Evolutionary conservation across 2,888 invertebrate genomes (phyloP), one percentile per base, ranked within the genome.

Genomic region (Crossocerus cetratus): DNA sequence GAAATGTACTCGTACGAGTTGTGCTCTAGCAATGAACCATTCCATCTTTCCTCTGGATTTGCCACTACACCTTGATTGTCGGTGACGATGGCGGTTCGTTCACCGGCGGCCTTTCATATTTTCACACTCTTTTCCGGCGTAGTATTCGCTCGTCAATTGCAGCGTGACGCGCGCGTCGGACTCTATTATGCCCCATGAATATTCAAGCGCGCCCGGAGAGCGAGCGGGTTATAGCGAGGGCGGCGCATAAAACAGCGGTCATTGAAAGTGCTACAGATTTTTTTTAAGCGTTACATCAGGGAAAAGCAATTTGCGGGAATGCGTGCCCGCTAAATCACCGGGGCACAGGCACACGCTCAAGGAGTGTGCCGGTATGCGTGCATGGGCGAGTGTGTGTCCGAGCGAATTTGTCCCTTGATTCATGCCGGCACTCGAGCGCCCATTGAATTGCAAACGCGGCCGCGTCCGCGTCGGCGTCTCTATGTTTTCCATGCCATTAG

Each of bases 241-340:
- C 14, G 16, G 14, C 14, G 49, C 16, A 49, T 49, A 49, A 49
- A 49, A 49, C 49, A 49, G 14, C 49, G n/a, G 49, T 32, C 32
- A 49, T 49, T 49, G n/a, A 49, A 49, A 49, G 49, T 49, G 49
- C 49, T 49, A 49, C 49, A 49, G 49, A 49, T 49, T 49, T 49
- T 49, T 49, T 49, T 16, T 32, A 32, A 32, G 32, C 32, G 32
- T 32, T 16, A 49, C 14, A 49, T 16, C 49, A n/a, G 49, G 16
- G 49, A 49, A 16, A 49, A 49, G 49, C 49, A 49, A 49, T 49
- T 49, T 49, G 49, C 49, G 49, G 32, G 32, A 32, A 32, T 32
- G 32, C 32, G 32, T 32, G 32, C 32, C 32, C 32, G 32, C 32
- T 32, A 32, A 32, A 32, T 32, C 32, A 32, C 32, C 32, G 32